These are phyloP conservation scores for Moxostoma hubbsi DNA, from an alignment of 2,797 vertebrate species.

Conservation along the genomic window DNA sequence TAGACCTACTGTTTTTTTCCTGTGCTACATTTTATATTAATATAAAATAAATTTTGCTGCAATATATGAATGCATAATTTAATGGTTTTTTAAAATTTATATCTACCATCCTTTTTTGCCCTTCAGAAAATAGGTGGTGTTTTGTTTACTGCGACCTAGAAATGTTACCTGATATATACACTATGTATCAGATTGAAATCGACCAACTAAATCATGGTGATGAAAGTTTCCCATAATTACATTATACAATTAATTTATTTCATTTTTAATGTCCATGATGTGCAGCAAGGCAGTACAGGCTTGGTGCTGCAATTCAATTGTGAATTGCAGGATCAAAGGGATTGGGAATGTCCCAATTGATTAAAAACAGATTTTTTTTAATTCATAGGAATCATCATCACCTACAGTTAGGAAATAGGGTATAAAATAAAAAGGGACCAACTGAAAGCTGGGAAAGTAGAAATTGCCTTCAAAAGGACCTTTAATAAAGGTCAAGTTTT, in stretches of 20 bases:
- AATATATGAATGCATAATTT: too few relatives aligned
- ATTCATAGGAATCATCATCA: too few relatives aligned
- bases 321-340: neutral
- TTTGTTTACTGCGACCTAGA: neutral
- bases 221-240: slow-evolving; percentile 35
- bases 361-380: neutral
- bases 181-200: neutral
- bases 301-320: slow-evolving; percentile 13
- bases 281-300: slow-evolving; percentile 39
- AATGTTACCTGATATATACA: neutral
- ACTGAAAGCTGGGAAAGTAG: too few relatives aligned
- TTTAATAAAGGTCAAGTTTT: too few relatives aligned
- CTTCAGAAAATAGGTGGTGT: neutral
- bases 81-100: too few relatives aligned
- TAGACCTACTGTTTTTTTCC: neutral
- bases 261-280: slow-evolving; percentile 28
- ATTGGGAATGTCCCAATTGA: neutral
- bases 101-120: neutral
- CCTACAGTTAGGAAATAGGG: too few relatives aligned
- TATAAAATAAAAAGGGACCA: too few relatives aligned
- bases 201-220: neutral
- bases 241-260: slow-evolving; percentile 32
- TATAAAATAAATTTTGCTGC: neutral
- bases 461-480: too few relatives aligned
- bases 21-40: neutral